Evolutionary conservation across 2,113 vertebrate species (phyloP).

Genomic region (Corydoras sp.): DNA sequence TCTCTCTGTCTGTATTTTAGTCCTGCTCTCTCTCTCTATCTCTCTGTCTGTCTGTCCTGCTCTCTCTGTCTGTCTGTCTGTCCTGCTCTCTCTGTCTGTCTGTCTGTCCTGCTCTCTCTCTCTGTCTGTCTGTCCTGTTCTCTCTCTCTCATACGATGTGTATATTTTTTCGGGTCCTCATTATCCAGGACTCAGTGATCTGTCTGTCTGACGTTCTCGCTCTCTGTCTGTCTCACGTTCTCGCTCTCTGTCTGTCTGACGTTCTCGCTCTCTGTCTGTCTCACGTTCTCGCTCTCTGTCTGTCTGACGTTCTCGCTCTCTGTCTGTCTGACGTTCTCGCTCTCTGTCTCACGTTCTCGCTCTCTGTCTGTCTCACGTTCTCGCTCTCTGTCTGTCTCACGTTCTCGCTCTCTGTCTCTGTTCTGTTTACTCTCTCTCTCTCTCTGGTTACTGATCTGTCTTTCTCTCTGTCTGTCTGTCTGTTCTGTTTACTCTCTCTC

Average conservation of each 20-base stretch:
- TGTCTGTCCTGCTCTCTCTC: too few species aligned
- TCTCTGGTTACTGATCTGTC: too few species aligned
- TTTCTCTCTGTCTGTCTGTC: background rate
- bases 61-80: too few species aligned
- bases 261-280: background rate
- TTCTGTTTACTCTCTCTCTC: slow-evolving; percentile 8
- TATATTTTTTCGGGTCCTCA: background rate
- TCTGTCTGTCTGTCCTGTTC: background rate
- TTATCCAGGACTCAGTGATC: background rate
- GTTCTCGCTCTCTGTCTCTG: background rate
- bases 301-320: too few species aligned
- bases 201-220: background rate
- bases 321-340: background rate
- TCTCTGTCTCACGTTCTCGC: too few species aligned
- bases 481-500: background rate
- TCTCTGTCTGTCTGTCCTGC: too few species aligned
- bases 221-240: background rate
- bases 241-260: slow-evolving; percentile 1
- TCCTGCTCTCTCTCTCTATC: too few species aligned
- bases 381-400: slow-evolving; percentile 2
- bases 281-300: background rate
- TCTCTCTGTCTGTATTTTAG: too few species aligned
- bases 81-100: too few species aligned
- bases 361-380: background rate
- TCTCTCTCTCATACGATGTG: background rate